Evolutionary conservation across 2,113 vertebrate genomes (phyloP).

Genomic region (Piprites chloris): DNA sequence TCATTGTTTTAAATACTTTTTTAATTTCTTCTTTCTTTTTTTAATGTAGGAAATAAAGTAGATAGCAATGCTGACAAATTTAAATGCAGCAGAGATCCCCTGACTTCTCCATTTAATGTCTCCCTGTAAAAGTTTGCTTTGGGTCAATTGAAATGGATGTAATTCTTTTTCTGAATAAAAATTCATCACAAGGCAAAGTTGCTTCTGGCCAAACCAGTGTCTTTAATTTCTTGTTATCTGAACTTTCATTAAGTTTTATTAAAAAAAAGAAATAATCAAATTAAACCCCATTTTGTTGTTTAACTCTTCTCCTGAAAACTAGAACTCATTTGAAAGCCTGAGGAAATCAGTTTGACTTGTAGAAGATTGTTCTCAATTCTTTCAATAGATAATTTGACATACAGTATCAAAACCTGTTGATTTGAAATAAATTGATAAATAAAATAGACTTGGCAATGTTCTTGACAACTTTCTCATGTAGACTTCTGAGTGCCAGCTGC

Average conservation of each 20-base stretch:
- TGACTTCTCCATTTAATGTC: background rate
- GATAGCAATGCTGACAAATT: background rate
- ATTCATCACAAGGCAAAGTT: background rate
- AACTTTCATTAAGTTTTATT: background rate
- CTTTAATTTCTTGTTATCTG: background rate
- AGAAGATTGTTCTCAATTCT: background rate
- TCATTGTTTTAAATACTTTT: background rate
- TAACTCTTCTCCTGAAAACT: background rate
- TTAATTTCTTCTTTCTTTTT: background rate
- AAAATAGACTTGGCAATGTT: background rate
- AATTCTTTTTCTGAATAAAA: background rate
- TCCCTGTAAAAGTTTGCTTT: background rate
- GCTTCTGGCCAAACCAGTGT: background rate
- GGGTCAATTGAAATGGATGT: background rate
- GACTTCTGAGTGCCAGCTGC: background rate
- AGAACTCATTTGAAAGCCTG: background rate
- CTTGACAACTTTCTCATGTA: background rate
- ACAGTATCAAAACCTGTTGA: background rate
- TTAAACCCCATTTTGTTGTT: background rate
- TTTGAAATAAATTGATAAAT: conserved; percentile 47
- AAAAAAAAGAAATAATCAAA: background rate
- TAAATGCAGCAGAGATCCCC: background rate
- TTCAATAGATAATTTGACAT: background rate
- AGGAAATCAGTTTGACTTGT: background rate
- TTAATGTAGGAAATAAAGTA: background rate